Conservation (phyloP, 2,797 vertebrate genomes). For the Oreochromis grahami region DNA sequence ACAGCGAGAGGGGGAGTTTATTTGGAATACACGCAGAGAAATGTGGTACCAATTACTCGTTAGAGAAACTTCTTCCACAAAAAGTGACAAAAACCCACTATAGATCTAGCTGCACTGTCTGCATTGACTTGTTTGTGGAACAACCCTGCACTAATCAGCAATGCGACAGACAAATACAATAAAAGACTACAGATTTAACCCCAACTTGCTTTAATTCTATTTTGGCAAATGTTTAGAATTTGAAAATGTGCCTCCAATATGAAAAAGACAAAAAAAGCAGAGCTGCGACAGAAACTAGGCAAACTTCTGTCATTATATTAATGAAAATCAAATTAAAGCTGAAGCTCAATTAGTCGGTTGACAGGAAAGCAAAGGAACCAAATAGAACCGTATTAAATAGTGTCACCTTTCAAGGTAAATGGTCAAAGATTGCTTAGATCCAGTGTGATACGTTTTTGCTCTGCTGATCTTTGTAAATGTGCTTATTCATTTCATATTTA, state of each 20-base stretch:
- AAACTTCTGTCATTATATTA: background rate
- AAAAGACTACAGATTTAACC: background rate
- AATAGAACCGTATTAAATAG: background rate
- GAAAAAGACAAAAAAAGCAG: background rate
- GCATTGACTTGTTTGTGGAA: background rate
- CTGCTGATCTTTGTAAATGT: background rate
- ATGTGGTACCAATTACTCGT: slow-evolving; percentile 28
- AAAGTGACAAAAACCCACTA: background rate
- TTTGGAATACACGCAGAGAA: slow-evolving; percentile 15
- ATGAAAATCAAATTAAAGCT: background rate
- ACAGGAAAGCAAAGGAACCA: background rate
- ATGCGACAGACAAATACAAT: background rate
- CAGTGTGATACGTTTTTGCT: background rate
- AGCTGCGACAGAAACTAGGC: background rate
- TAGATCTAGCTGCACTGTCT: background rate
- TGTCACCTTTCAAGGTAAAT: background rate
- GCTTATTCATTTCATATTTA: background rate
- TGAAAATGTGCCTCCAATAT: background rate
- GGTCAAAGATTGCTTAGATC: background rate
- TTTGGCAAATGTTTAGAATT: background rate
- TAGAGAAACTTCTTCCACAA: slow-evolving; percentile 2
- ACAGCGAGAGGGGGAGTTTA: slow-evolving; percentile 23
- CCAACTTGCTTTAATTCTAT: slow-evolving; percentile 1
- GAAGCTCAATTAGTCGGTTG: background rate
- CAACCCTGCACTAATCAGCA: background rate